These are phyloP conservation scores for Taenaris catops DNA, from an alignment of 2,888 invertebrate genomes.

Conservation along the genomic window DNA sequence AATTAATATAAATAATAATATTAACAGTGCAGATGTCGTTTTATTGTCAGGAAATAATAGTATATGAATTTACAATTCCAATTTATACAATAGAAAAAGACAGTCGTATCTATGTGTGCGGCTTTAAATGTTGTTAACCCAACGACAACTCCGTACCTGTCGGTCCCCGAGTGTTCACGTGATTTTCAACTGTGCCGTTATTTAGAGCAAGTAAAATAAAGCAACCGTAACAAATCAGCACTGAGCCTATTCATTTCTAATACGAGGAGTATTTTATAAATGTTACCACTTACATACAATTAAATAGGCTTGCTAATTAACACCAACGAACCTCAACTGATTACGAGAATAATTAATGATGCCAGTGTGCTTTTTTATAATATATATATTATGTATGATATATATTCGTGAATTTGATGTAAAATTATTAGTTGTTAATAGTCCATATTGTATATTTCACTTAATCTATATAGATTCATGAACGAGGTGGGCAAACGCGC, in stretches of 20 bases:
- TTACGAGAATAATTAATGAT: conserved; percentile 11
- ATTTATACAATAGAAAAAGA: too few relatives aligned
- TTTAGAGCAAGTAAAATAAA: conserved; percentile 22
- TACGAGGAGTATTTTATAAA: conserved; percentile 17
- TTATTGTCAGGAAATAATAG: too few relatives aligned
- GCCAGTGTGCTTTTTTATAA: background rate
- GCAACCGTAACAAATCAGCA: conserved; percentile 23
- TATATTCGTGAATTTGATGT: background rate
- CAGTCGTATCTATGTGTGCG: background rate
- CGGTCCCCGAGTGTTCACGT: conserved; percentile 17
- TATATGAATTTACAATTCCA: too few relatives aligned
- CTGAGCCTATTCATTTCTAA: conserved; percentile 18
- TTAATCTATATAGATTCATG: conserved; percentile 27
- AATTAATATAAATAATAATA: too few relatives aligned
- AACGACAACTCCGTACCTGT: conserved; percentile 11
- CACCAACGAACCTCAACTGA: conserved; percentile 16
- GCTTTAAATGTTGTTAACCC: conserved; percentile 2
- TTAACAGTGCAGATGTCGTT: too few relatives aligned
- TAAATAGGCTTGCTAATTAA: conserved; percentile 21
- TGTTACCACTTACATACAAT: conserved; percentile 18
- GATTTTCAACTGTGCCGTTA: conserved; percentile 20
- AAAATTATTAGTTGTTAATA: background rate
- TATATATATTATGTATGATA: too few relatives aligned
- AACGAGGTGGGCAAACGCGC: conserved; percentile 36
- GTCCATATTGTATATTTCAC: conserved; percentile 7